These are phyloP conservation scores for Corapipo altera DNA, from an alignment of 2,113 vertebrate genomes.

Conservation along the genomic window DNA sequence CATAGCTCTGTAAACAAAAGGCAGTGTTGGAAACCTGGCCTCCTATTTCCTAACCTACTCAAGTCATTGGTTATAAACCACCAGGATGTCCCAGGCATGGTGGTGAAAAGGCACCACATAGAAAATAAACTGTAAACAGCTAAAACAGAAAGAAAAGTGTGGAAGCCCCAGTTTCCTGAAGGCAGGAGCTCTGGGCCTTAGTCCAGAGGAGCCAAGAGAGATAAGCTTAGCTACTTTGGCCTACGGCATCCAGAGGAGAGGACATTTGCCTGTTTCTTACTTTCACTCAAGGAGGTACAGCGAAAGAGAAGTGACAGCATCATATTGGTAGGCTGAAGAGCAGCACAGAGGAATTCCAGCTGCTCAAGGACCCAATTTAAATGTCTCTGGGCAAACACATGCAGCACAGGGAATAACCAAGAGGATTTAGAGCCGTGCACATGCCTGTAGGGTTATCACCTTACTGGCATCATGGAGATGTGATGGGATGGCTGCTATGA, in stretches of 20 bases:
- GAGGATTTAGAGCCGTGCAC: not conserved
- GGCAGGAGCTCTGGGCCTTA: not conserved
- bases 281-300: not conserved
- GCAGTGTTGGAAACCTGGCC: not conserved
- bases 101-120: not conserved
- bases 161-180: not conserved
- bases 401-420: not conserved
- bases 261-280: not conserved
- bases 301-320: not conserved
- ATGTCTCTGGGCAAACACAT: not conserved
- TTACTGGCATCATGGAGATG: not conserved
- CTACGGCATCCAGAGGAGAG: not conserved
- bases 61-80: not conserved
- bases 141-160: not conserved
- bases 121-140: not conserved
- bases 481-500: not conserved
- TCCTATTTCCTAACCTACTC: not conserved
- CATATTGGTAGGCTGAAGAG: not conserved
- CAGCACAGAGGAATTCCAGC: not conserved
- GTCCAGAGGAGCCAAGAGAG: not conserved
- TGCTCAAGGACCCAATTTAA: not conserved
- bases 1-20: not conserved
- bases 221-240: not conserved
- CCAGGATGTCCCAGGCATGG: fast-evolving
- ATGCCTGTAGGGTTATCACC: not conserved